Conservation (phyloP, 1,140 invertebrate species). For the Drosophila ambigua region DNA sequence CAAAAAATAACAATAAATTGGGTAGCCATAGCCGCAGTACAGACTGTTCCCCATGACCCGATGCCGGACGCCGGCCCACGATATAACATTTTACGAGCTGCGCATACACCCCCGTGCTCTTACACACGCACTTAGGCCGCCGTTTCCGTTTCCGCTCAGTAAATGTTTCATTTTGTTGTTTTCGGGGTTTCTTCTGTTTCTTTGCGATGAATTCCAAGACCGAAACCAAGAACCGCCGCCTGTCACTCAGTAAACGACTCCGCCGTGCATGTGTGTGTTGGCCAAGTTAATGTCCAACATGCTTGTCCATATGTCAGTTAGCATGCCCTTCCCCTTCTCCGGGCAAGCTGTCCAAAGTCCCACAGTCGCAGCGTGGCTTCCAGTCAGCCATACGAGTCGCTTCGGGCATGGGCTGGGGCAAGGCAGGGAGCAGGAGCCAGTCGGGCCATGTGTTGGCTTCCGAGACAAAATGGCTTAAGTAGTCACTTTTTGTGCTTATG, state of each 20-base stretch:
- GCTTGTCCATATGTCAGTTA: slow-evolving; percentile 77
- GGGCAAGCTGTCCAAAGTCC: background rate
- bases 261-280: slow-evolving; percentile 38
- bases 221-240: slow-evolving; percentile 38
- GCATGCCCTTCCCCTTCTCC: slow-evolving; percentile 22
- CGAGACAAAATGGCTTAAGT: slow-evolving; percentile 79
- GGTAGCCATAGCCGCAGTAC: background rate
- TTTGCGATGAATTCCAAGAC: slow-evolving; percentile 2
- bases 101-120: slow-evolving; percentile 16
- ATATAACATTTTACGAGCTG: slow-evolving; percentile 63
- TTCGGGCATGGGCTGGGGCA: background rate
- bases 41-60: background rate
- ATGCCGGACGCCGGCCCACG: slow-evolving; percentile 22
- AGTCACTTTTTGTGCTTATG: slow-evolving; percentile 82
- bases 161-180: slow-evolving; percentile 78
- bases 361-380: background rate
- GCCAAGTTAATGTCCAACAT: slow-evolving; percentile 71
- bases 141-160: slow-evolving; percentile 74
- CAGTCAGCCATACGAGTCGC: background rate
- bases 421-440: slow-evolving; percentile 5
- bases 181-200: background rate
- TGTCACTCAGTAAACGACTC: slow-evolving; percentile 65
- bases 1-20: slow-evolving; percentile 36
- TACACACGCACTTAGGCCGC: slow-evolving; percentile 48
- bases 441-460: slow-evolving; percentile 72